Base-by-base conservation (phyloP, 2,113 vertebrate genomes). In the Sorex araneus region DNA sequence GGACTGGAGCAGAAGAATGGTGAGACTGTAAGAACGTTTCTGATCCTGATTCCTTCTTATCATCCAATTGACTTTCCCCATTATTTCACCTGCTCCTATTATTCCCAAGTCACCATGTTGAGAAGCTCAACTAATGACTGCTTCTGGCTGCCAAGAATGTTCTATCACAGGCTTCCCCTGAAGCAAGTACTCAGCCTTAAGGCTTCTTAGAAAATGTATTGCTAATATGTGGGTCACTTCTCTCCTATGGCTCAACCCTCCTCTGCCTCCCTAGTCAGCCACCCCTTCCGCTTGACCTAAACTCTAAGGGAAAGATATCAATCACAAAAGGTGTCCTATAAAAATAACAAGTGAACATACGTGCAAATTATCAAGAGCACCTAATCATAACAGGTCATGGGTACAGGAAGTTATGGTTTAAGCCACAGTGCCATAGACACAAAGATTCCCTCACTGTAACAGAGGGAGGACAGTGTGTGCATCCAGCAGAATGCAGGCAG, bases 11-110 rank as follows among this genome's bases (percentile, higher is more conserved):
- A 28, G 0, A 40, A 9, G 30, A 73, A 71, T 76, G 47, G 8
- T 27, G 32, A 12, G 5, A 16, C 23, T 27, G 1, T 23, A 43
- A 18, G 2, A 23, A 40, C 28, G 16, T 0, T 13, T 16, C 1
- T 45, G n/a, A 19, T 66, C 69, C 64, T 87, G 50, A 90, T 27
- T 88, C 18, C 15, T 77, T n/a, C 0, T 11, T 6, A 34, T 36
- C 32, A 15, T 71, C 32, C 25, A 28, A 19, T 34, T 80, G 15
- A n/a, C 83, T 50, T 64, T 32, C 40, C 9, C 13, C n/a, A 28
- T 18, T n/a, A 27, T 1, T 73, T 25, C 28, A 54, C 34, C 4
- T 77, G 3, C 36, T 91, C 23, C 69, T 80, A 12, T 43, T 27
- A 43, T 50, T 73, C 64, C 36, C n/a, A 71, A 16, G n/a, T 47